Evolutionary conservation across 2,113 vertebrate species (phyloP), one percentile per base, ranked within the genome.

Genomic region (Pithys albifrons): DNA sequence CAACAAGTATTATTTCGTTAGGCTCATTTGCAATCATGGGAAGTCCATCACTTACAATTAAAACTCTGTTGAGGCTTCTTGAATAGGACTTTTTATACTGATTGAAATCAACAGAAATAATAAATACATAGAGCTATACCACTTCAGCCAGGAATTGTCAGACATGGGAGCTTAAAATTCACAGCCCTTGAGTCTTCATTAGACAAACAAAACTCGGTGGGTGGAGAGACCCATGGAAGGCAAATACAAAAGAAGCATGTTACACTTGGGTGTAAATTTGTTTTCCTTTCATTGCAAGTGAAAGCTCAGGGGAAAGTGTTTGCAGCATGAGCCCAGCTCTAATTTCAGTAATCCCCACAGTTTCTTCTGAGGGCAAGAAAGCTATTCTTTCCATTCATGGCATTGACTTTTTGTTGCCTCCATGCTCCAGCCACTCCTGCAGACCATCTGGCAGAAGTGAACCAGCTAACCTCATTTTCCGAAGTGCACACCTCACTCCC

Each of bases 271-370:
- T 74, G 43, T 83, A 92, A 93, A 96, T 89, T 96, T 93, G 96
- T 95, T 96, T 94, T 96, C 67, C 58, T 96, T 97, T 95, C 92
- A 64, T 76, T 91, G 51, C 72, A 77, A 90, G 78, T 45, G 49
- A 91, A 81, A 9, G 0, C 93, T 91, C 59, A 54, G 48, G 73
- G 76, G 70, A 92, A 94, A 91, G 70, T 61, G 57, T 89, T 89
- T 96, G 93, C 41, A 72, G 65, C 51, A 0, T 62, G 86, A 91
- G 70, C 37, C 73, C 83, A 92, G 85, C 73, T 96, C 86, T 81
- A 91, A 69, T 97, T 96, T 96, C 95, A 86, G 71, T 71, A 81
- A 94, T 94, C 80, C 70, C 58, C 91, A 61, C 90, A 84, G 72
- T 72, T 85, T 66, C 91, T 94, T 92, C 82, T 90, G 58, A 82